A percentile compares a stretch with the other conserved stretches of the same genome.
Evolutionary conservation across 2,113 vertebrate genomes (phyloP).

Genomic region (Centrocercus urophasianus): DNA sequence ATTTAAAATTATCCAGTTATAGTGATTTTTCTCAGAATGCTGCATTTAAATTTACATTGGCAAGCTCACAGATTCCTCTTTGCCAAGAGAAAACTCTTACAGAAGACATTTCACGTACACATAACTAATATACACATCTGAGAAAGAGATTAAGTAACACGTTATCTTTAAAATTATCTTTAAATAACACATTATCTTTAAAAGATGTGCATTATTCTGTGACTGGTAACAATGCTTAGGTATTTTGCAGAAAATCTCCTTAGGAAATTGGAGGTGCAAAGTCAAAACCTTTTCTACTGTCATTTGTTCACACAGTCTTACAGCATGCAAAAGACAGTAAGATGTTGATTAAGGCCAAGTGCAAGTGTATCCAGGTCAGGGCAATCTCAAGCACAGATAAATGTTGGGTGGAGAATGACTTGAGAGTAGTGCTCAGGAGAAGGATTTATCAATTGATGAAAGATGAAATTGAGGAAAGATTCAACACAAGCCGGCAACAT

Average conservation of each 20-base stretch:
- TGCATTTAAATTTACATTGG: slow-evolving; percentile 59
- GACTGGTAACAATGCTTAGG: not conserved
- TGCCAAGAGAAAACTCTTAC: slow-evolving; percentile 32
- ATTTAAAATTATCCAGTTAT: slow-evolving; percentile 42
- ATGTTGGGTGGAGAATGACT: too few species aligned
- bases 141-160: slow-evolving; percentile 34
- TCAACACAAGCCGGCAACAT: too few species aligned
- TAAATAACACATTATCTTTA: slow-evolving; percentile 13
- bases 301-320: not conserved
- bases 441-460: too few species aligned
- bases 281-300: not conserved
- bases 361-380: too few species aligned
- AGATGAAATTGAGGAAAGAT: too few species aligned
- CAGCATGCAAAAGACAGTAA: not conserved
- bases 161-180: not conserved
- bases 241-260: not conserved
- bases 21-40: slow-evolving; percentile 49
- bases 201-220: not conserved
- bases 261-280: not conserved
- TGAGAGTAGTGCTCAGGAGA: too few species aligned
- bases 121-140: slow-evolving; percentile 20
- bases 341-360: not conserved
- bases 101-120: slow-evolving; percentile 9
- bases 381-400: too few species aligned
- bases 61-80: slow-evolving; percentile 35